Base-by-base conservation (phyloP, 2,797 vertebrate species). In the Sebastes hubbsi region DNA sequence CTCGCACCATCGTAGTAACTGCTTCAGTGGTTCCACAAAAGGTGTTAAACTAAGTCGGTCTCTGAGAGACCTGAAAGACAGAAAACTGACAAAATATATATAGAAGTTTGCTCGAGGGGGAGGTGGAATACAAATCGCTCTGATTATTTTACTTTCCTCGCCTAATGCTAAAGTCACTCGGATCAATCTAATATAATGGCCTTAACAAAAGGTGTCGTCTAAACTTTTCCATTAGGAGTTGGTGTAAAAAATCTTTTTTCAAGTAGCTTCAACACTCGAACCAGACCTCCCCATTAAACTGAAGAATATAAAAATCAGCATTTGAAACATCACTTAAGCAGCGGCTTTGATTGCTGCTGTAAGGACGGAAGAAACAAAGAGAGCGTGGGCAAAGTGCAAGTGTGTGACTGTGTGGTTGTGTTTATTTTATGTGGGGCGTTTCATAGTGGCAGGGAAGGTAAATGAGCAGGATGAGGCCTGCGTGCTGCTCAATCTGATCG, bases 1-100 rank as follows among this genome's bases (percentile, higher is more conserved):
- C 16, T 56, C 72, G 52, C 68, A 76, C 27, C 36, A 42, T 77
- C 24, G 27, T n/a, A 58, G 46, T 27, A 74, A 70, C 74, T 81
- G 81, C 70, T 78, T 72, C 78, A 34, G 71, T 80, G 81, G 73
- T 67, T 88, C 58, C 64, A 74, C 81, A 83, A 73, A 78, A 78
- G 55, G 77, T 80, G 63, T 79, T 82, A 72, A 84, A 85, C 25
- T 18, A 59, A 64, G 60, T 75, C 49, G 12, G 68, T 77, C 74
- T 87, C 84, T 32, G 13, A 42, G 75, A 83, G 77, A 83, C 55
- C 63, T 13, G 18, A 67, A 32, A 72, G 60, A 82, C 69, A 66
- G 49, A 42, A 49, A 79, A 78, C 72, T 49, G 61, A 77, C 63
- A 18, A 80, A 81, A 82, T 65, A 78, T 18, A 54, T 18, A 54